Base-by-base conservation (phyloP, 1,140 invertebrate species). In the Potamilus streckersoni region DNA sequence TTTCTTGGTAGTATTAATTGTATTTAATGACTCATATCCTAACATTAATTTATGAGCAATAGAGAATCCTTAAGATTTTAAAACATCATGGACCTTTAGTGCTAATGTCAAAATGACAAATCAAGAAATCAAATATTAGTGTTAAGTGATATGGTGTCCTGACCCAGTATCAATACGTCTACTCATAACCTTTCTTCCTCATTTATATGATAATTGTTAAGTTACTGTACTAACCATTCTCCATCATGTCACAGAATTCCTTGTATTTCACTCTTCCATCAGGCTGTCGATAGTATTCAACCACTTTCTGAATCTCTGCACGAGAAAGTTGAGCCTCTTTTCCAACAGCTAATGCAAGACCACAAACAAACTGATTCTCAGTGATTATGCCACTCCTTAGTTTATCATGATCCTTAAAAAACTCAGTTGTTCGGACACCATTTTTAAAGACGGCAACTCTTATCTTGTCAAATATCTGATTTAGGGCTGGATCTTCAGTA, bases 401-500 rank as follows among this genome's bases (percentile, higher is more conserved):
- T 71, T 86, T 86, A 79, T 90, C 89, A 74, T 88, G 88, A 73
- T 90, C 89, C 79, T 86, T 87, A 79, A 90, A 90, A 71, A 89
- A 90, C 78, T 90, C 89, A 19, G 80, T 81, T n/a, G 86, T 87
- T 49, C 89, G 79, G 56, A 90, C 86, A 14, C 89, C 87, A 77
- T 89, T 83, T 78, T 90, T 90, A 77, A 81, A 89, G n/a, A 87
- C 83, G 15, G 86, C 82, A 19, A 90, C 80, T 31, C 85, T 76
- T n/a, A 90, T 86, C 72, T 85, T 88, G 74, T 90, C 87, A 74
- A 90, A 83, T 27, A 89, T 89, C 67, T 86, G 80, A 70, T 89
- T 86, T 11, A 90, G 71, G n/a, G 86, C 80, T 38, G 84, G 83
- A 76, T 89, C 86, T n/a, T 62, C 65, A 38, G 78, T 73, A 58